Conservation (phyloP, 2,797 vertebrate species). For the Phataginus tricuspis region DNA sequence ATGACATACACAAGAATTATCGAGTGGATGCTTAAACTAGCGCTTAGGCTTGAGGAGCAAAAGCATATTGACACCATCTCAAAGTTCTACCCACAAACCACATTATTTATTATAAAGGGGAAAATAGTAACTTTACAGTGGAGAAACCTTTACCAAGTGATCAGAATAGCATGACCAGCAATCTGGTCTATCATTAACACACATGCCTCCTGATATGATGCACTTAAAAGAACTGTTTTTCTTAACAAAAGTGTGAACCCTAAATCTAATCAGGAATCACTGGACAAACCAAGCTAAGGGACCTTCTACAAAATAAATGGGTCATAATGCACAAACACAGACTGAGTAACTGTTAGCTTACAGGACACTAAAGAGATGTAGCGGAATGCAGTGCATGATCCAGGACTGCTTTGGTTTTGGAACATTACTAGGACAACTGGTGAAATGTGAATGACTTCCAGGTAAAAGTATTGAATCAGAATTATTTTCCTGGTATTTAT, state of each 20-base stretch:
- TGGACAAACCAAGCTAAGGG: not conserved
- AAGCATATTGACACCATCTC: not conserved
- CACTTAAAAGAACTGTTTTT: not conserved
- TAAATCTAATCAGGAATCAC: not conserved
- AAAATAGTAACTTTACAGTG: not conserved
- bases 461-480: not conserved
- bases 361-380: not conserved
- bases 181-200: not conserved
- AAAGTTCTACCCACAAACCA: not conserved
- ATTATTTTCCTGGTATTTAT: not conserved
- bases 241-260: slow-evolving; percentile 33
- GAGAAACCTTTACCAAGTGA: not conserved
- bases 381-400: not conserved
- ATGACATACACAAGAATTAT: not conserved
- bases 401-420: not conserved
- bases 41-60: not conserved
- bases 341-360: not conserved
- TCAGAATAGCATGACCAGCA: not conserved
- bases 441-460: not conserved
- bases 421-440: not conserved
- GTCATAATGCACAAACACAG: not conserved
- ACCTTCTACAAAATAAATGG: slow-evolving; percentile 9
- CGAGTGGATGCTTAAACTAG: not conserved
- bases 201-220: not conserved
- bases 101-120: not conserved